Conservation (phyloP, 37 sponge, comb jelly and placozoan species). For the Cliona cf. orientalis region DNA sequence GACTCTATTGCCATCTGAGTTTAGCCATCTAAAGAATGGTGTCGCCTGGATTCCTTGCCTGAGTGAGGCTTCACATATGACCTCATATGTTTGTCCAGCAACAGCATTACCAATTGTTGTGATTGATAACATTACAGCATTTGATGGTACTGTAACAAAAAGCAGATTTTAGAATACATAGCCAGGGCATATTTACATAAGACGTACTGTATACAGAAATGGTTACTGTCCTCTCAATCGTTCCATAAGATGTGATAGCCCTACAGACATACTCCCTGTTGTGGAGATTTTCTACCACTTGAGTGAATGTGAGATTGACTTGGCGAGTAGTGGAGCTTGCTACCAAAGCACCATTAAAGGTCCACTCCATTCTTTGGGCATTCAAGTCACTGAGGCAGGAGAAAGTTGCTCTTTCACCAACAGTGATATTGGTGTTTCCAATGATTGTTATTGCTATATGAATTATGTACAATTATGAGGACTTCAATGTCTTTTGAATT, state of each 20-base stretch:
- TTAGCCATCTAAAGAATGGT: slow-evolving; percentile 1
- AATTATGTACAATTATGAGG: neutral
- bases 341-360: neutral
- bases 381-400: slow-evolving; percentile 22
- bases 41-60: slow-evolving; percentile 16
- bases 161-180: too few relatives aligned
- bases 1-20: neutral
- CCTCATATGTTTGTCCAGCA: slow-evolving; percentile 8
- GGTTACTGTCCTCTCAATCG: slow-evolving; percentile 5
- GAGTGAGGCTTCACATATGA: neutral
- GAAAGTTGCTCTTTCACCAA: slow-evolving; percentile 11
- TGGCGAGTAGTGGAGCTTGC: neutral
- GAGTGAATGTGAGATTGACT: neutral
- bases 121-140: slow-evolving; percentile 9
- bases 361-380: slow-evolving; percentile 10
- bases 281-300: slow-evolving; percentile 1
- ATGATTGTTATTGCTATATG: neutral
- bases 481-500: too few relatives aligned
- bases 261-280: slow-evolving; percentile 27
- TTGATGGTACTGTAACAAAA: slow-evolving; percentile 14
- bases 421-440: slow-evolving; percentile 1
- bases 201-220: slow-evolving; percentile 11
- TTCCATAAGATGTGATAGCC: slow-evolving; percentile 11
- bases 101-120: neutral
- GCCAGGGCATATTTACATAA: too few relatives aligned